Base-by-base conservation (phyloP, 2,113 vertebrate genomes). In the Corynorhinus townsendii region DNA sequence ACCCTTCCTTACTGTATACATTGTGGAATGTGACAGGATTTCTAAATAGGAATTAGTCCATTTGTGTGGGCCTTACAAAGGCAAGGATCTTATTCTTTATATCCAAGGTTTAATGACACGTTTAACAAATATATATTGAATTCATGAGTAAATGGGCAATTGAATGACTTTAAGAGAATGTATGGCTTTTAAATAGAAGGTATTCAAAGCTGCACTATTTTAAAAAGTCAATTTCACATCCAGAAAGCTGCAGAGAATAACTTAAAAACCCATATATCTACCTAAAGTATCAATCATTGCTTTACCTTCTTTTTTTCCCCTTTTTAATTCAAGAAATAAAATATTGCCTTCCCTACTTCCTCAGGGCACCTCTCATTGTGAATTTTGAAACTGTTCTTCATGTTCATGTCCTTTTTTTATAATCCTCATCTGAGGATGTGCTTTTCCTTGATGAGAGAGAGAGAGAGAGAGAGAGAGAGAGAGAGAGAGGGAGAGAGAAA, bases 121-220 rank as follows among this genome's bases (percentile, higher is more conserved):
- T 38, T 94, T 54, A 88, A 69, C 7, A 90, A 96, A 71, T 87
- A 95, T 56, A 84, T 89, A 45, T 84, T 87, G 89, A 90, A 47
- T 49, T 5, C 17, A 43, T 14, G 38, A 93, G 16, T 92, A 89
- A 83, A 84, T 80, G 30, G 19, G 17, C 52, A 96, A 40, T 43
- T 85, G 87, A 85, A 38, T 87, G 45, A 87, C 59, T 86, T 93
- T 88, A 89, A 94, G 75, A 69, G 86, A 92, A 45, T n/a, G 1
- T 52, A n/a, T 71, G 30, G 47, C 16, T 71, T 89, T 92, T 79
- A 79, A 91, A 66, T 91, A 76, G 86, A 86, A 89, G 66, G 45
- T 56, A 81, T 33, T 76, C n/a, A 94, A 76, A 94, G 17, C 16
- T 66, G n/a, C 2, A 28, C 19, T 43, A 11, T 77, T 85, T 90